Conservation (phyloP, 2,888 invertebrate genomes). For the Standfussiana lucernea region DNA sequence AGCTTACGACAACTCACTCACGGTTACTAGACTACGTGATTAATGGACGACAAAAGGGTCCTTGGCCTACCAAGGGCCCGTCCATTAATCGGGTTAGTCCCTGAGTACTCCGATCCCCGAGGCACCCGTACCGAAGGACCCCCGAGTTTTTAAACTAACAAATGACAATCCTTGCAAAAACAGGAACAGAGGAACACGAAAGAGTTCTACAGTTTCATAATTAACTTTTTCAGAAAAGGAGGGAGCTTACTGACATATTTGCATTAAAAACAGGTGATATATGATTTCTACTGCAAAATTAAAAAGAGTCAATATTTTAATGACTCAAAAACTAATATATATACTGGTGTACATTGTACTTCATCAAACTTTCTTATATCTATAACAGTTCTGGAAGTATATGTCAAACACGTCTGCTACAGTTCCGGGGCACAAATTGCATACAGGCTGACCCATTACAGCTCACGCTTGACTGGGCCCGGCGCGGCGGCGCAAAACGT, state of each 20-base stretch:
- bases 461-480: constrained; percentile 53
- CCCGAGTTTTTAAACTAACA: too few relatives aligned
- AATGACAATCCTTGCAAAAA: too few relatives aligned
- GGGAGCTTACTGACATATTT: background rate
- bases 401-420: constrained; percentile 48
- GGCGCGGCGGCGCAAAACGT: constrained; percentile 50
- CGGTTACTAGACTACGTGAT: constrained; percentile 20
- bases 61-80: too few relatives aligned
- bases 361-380: background rate
- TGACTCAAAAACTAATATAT: background rate
- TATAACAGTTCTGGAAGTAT: constrained; percentile 40
- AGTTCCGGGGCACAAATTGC: constrained; percentile 60
- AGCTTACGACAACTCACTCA: constrained; percentile 46
- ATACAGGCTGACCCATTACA: constrained; percentile 60
- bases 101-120: too few relatives aligned
- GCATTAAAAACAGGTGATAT: background rate
- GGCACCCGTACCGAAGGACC: too few relatives aligned
- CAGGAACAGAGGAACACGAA: too few relatives aligned
- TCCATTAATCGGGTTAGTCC: too few relatives aligned
- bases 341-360: background rate
- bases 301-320: background rate
- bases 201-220: background rate
- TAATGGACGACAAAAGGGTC: constrained; percentile 12
- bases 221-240: background rate
- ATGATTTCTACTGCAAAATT: background rate